Evolutionary conservation across 2,888 invertebrate species (phyloP).

Genomic region (Calameuta pallipes): DNA sequence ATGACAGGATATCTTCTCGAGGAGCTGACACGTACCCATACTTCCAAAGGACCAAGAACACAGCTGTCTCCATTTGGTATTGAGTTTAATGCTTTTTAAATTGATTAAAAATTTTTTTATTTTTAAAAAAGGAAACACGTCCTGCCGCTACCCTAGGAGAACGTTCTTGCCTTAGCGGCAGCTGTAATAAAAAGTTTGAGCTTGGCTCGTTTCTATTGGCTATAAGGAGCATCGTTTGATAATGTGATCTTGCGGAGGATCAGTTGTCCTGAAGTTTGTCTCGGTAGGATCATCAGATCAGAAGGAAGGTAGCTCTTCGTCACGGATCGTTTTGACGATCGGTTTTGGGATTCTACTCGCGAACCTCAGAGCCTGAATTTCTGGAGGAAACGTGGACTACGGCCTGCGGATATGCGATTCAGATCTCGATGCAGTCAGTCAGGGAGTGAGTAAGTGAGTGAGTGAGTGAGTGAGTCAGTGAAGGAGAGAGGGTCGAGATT

Average conservation of each 20-base stretch:
- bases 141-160: neutral
- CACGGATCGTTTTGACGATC: slow-evolving; percentile 1
- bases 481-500: slow-evolving; percentile 45
- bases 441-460: slow-evolving; percentile 26
- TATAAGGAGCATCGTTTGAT: neutral
- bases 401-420: slow-evolving; percentile 44
- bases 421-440: slow-evolving; percentile 43
- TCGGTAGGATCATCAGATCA: neutral
- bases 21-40: neutral
- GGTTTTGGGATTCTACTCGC: slow-evolving; percentile 38
- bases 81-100: neutral
- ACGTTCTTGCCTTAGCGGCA: neutral
- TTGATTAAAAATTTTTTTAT: neutral
- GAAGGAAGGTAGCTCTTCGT: neutral
- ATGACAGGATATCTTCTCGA: neutral
- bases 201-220: neutral
- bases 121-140: neutral
- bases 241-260: neutral
- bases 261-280: neutral
- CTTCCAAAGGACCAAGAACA: neutral
- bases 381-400: slow-evolving; percentile 34
- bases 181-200: neutral
- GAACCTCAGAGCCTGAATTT: slow-evolving; percentile 30
- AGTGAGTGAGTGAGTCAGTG: slow-evolving; percentile 27
- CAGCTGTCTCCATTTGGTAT: neutral